Base-by-base conservation (phyloP, 2,113 vertebrate genomes). In the Chloebia gouldiae region DNA sequence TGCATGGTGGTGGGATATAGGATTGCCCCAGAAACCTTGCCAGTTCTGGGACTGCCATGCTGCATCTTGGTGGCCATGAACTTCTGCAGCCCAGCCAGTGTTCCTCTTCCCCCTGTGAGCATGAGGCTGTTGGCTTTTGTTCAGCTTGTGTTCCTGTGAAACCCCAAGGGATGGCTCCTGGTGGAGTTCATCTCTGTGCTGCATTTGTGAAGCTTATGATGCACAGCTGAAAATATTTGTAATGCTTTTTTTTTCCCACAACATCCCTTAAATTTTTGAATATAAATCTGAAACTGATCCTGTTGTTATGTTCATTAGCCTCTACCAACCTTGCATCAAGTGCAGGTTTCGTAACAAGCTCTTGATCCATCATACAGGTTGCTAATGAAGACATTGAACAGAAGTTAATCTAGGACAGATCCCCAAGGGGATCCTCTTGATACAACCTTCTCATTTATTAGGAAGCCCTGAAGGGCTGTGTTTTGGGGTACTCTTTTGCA, bases 41-140 rank as follows among this genome's bases (percentile, higher is more conserved):
- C 1, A 1, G 3, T 57, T 42, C 19, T 4, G 4, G 53, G n/a
- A 3, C 61, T 76, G 49, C 40, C 0, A 0, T 57, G 45, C 22
- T 87, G 39, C 56, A 11, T 81, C 39, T 49, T 37, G 69, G 35
- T 70, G 65, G 30, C 37, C 6, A 1, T 13, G 61, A 19, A 22
- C 30, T 57, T 95, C 37, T 95, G 49, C 70, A 72, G 66, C 75
- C 35, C 11, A 6, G 23, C 1, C 1, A 7, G 28, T 27, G 49
- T 37, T 93, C 33, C 50, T 86, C 42, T 69, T 77, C 42, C 39
- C 86, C 47, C 33, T 57, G 6, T 16, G 39, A 44, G 47, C 23
- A 2, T 0, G 0, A 63, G 33, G 70, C 61, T 60, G 6, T 47
- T 59, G 61, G 33, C 49, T 83, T 1, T 5, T 3, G 10, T 76